Percentiles rank a stretch among this genome's conserved stretches.
phyloP scores from a whole-genome alignment of 2,797 vertebrate genomes.

The Chiloscyllium punctatum region DNA sequence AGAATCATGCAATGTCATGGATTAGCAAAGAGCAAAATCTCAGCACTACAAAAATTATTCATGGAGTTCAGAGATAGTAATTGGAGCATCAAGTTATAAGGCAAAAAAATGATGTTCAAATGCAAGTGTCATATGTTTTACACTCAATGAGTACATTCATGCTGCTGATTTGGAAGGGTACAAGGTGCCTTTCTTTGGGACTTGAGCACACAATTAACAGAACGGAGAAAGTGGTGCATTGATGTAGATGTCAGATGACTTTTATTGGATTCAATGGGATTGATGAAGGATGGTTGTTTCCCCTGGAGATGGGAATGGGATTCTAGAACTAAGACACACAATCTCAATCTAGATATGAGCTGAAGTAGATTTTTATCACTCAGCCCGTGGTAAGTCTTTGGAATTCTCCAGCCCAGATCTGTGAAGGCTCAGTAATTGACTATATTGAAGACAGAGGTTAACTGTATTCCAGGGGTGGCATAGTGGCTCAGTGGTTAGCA shows the following conservation, averaged over 20 bases:
- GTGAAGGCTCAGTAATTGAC: no score
- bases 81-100: not conserved
- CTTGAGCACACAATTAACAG: not conserved
- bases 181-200: not conserved
- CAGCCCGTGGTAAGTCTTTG: no score
- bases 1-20: not conserved
- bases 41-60: not conserved
- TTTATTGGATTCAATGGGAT: no score
- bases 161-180: not conserved
- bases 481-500: no score
- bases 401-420: no score
- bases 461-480: no score
- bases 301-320: no score
- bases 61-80: not conserved
- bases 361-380: no score
- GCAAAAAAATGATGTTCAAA: not conserved
- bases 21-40: not conserved
- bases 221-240: not conserved
- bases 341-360: no score
- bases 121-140: not conserved
- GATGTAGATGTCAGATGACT: not conserved
- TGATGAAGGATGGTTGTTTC: no score
- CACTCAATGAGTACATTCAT: not conserved
- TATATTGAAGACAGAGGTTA: no score
- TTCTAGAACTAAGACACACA: no score